Percentiles rank a stretch among this genome's conserved stretches.
Evolutionary conservation across 2,888 invertebrate species (phyloP).

Genomic region (Cephonodes hylas): DNA sequence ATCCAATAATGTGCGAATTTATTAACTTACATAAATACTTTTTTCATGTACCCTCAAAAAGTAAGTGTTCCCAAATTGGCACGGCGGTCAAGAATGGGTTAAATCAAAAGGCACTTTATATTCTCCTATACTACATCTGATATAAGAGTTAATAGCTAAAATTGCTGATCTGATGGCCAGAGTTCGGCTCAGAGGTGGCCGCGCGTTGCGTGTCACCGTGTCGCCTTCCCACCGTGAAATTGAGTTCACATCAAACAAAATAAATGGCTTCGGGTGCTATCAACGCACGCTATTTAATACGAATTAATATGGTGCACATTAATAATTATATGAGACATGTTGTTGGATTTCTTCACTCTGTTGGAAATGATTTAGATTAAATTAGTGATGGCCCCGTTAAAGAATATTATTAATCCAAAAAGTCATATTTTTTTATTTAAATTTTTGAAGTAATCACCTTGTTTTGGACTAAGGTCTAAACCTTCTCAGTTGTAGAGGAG

Average conservation of each 20-base stretch:
- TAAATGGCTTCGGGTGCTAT: constrained; percentile 42
- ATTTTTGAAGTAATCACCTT: too few relatives aligned
- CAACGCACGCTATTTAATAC: constrained; percentile 40
- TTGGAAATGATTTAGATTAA: background rate
- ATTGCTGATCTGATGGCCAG: background rate
- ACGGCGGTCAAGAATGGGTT: too few relatives aligned
- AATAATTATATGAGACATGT: constrained; percentile 19
- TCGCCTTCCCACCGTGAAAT: constrained; percentile 63
- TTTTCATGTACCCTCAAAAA: too few relatives aligned
- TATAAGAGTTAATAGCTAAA: background rate
- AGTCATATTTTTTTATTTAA: too few relatives aligned
- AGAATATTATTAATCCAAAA: too few relatives aligned
- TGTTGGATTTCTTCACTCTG: background rate
- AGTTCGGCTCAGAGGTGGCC: background rate
- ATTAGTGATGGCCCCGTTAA: too few relatives aligned
- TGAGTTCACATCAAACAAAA: constrained; percentile 61
- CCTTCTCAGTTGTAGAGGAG: too few relatives aligned
- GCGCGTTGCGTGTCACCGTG: constrained; percentile 13
- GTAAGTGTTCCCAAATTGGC: too few relatives aligned
- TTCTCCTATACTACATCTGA: background rate
- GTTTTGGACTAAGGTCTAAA: too few relatives aligned
- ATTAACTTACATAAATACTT: too few relatives aligned
- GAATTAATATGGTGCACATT: constrained; percentile 41
- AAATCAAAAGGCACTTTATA: too few relatives aligned
- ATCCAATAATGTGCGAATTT: too few relatives aligned